Evolutionary conservation across 2,888 invertebrate genomes (phyloP).

Genomic region (Buathra laborator): DNA sequence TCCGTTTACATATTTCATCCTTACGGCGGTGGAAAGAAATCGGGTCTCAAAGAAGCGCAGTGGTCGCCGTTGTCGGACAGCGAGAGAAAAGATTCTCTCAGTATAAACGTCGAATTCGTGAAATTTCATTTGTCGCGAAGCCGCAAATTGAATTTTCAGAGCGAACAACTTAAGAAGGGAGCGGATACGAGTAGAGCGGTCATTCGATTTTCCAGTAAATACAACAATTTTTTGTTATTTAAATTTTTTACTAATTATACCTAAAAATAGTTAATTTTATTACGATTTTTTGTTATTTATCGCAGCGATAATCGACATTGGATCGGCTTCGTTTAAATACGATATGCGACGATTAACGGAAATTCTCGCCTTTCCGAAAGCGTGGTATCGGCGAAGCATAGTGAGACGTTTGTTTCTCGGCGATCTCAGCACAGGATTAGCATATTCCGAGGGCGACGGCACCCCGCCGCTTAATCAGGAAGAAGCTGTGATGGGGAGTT

Average conservation of each 20-base stretch:
- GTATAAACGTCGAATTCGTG: constrained; percentile 98
- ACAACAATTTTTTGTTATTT: not conserved
- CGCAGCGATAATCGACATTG: constrained; percentile 97
- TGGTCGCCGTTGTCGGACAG: constrained; percentile 95
- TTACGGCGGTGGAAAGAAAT: constrained; percentile 96
- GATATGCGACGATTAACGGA: constrained; percentile 99
- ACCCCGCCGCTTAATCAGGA: constrained; percentile 81
- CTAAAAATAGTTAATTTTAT: constrained; percentile 20
- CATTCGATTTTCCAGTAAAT: constrained; percentile 95
- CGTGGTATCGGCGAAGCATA: constrained; percentile 98
- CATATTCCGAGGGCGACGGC: constrained; percentile 85
- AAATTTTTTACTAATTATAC: constrained; percentile 23
- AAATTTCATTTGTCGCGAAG: constrained; percentile 97
- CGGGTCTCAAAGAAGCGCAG: constrained; percentile 92
- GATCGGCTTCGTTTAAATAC: constrained; percentile 98
- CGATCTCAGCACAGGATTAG: constrained; percentile 90
- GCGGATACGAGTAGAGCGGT: constrained; percentile 93
- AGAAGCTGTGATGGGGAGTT: constrained; percentile 82
- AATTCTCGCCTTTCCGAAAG: constrained; percentile 98
- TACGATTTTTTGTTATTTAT: constrained; percentile 56
- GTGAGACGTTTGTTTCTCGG: constrained; percentile 97
- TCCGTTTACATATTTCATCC: constrained; percentile 99
- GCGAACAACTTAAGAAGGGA: constrained; percentile 83
- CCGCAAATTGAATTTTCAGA: constrained; percentile 93
- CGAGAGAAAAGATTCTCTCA: constrained; percentile 97